These are phyloP conservation scores for Yoshiicerus persimilis DNA, from an alignment of 1,140 invertebrate genomes.

Conservation along the genomic window DNA sequence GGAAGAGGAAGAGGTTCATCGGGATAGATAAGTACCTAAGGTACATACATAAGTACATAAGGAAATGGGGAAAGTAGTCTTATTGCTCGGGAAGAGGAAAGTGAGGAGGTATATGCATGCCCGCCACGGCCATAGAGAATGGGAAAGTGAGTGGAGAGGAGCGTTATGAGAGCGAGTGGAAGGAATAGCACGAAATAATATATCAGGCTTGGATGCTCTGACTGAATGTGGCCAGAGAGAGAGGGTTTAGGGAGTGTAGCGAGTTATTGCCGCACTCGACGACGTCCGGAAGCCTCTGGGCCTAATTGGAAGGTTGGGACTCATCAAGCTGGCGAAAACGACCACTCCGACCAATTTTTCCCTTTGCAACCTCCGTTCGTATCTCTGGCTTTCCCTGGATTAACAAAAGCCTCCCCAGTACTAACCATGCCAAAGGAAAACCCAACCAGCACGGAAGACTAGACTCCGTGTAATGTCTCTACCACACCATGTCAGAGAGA, in stretches of 20 bases:
- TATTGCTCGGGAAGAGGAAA: background rate
- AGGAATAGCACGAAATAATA: background rate
- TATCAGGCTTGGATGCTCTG: background rate
- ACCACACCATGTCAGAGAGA: background rate
- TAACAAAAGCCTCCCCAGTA: constrained; percentile 15
- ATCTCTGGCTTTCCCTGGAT: constrained; percentile 30
- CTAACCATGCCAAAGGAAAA: background rate
- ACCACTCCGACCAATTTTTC: constrained; percentile 40
- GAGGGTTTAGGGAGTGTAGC: constrained; percentile 18
- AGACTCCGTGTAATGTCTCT: background rate
- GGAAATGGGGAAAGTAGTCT: background rate
- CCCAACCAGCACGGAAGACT: no score
- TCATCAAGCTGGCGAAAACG: constrained; percentile 41
- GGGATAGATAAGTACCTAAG: background rate
- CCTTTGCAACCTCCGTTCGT: constrained; percentile 3
- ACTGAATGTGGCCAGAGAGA: background rate
- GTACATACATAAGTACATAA: background rate
- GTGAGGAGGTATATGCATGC: no score
- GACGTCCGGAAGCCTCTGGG: constrained; percentile 31
- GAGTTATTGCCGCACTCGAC: constrained; percentile 35
- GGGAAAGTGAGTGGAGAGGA: background rate
- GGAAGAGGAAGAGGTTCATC: background rate
- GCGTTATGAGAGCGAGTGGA: background rate
- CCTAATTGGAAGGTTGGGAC: constrained; percentile 43
- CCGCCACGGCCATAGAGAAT: background rate